phyloP scores from a whole-genome alignment of 1,140 invertebrate species.

The Drosophila arawakana region DNA sequence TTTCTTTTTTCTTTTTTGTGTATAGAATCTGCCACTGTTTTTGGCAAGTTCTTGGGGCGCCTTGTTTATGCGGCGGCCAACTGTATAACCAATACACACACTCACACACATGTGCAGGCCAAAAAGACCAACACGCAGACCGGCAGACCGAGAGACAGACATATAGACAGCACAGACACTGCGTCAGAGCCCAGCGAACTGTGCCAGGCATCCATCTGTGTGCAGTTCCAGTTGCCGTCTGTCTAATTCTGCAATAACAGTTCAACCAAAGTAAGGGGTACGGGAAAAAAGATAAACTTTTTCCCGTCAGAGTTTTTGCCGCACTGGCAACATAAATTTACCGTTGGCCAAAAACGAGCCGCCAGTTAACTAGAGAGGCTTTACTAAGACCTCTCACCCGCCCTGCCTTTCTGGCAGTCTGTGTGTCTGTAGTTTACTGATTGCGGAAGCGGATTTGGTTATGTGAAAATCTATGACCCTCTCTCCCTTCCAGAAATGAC shows the following conservation, averaged over 20 bases:
- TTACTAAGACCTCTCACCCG: background rate
- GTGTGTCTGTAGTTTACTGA: slow-evolving; percentile 76
- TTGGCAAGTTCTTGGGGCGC: slow-evolving; percentile 47
- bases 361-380: slow-evolving; percentile 63
- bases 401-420: slow-evolving; percentile 5
- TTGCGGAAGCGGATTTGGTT: slow-evolving; percentile 81
- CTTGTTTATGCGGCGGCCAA: slow-evolving; percentile 79
- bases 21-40: slow-evolving; percentile 18
- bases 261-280: slow-evolving; percentile 4
- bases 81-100: slow-evolving; percentile 66
- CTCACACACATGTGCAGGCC: slow-evolving; percentile 2
- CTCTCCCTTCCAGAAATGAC: background rate
- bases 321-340: slow-evolving; percentile 77
- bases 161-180: slow-evolving; percentile 34
- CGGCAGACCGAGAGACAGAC: slow-evolving; percentile 10
- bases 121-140: slow-evolving; percentile 13
- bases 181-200: slow-evolving; percentile 71
- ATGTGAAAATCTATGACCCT: slow-evolving; percentile 68
- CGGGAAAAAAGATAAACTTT: slow-evolving; percentile 43
- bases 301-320: slow-evolving; percentile 60
- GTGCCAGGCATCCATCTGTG: slow-evolving; percentile 78
- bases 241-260: slow-evolving; percentile 79
- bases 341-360: slow-evolving; percentile 75
- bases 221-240: slow-evolving; percentile 73
- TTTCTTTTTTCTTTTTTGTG: slow-evolving; percentile 21